A percentile compares a stretch with the other conserved stretches of the same genome.
These are phyloP conservation scores for Phataginus tricuspis DNA, from an alignment of 2,797 vertebrate species.

Conservation along the genomic window DNA sequence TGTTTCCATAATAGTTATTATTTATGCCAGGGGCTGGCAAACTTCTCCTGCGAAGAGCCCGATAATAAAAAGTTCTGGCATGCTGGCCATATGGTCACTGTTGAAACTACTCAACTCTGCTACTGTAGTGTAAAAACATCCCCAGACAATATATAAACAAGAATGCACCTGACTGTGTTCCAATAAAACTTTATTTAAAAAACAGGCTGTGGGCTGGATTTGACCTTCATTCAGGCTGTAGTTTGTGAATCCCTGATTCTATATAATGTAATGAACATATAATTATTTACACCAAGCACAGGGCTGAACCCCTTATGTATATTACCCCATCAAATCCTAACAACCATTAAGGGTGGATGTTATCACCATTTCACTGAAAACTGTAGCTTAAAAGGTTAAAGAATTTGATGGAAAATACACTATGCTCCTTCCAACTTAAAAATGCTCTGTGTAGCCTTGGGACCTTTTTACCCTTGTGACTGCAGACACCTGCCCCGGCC, in stretches of 20 bases:
- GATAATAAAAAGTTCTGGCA: background rate
- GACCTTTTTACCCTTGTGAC: background rate
- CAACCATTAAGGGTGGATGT: background rate
- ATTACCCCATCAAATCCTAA: background rate
- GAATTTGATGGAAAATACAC: background rate
- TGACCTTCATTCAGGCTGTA: background rate
- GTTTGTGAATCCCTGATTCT: background rate
- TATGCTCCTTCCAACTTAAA: background rate
- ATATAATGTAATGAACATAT: background rate
- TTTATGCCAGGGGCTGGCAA: background rate
- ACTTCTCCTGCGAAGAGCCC: background rate
- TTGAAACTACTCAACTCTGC: background rate
- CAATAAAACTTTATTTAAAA: conserved; percentile 70
- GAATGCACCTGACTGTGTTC: background rate
- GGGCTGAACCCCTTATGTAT: background rate
- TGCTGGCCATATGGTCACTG: background rate
- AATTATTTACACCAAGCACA: background rate
- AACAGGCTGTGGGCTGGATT: background rate
- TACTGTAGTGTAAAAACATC: background rate
- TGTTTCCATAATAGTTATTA: background rate
- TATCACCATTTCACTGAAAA: background rate
- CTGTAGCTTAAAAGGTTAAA: background rate
- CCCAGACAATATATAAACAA: background rate
- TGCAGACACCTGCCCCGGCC: background rate
- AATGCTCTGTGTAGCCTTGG: background rate